Evolutionary conservation across 2,888 invertebrate species (phyloP), one percentile per base, ranked within the genome.

Genomic region (Parnassius glacialis): DNA sequence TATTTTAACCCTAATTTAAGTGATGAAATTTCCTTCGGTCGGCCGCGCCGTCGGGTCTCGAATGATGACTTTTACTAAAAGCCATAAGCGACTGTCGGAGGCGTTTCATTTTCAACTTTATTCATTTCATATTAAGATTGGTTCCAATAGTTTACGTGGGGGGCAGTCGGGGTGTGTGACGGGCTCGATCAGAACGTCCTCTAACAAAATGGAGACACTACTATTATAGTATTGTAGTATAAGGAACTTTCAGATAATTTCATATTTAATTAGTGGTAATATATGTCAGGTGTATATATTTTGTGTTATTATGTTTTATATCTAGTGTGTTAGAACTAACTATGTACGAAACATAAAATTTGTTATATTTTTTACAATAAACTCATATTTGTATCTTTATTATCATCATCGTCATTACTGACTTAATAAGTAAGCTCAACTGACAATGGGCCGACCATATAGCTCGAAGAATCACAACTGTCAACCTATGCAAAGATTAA

Each of bases 161-260:
- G 2, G 16, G 48, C 52, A 57, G 71, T 65, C 69, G 76, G 85
- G 86, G 83, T 83, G 85, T 86, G 87, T 83, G 68, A 83, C 78
- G 85, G 84, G 83, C 84, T 83, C 81, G 85, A 74, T 79, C 79
- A 70, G 71, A 75, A 76, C 84, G 87, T 87, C 85, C 85, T 87
- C 84, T 88, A 83, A 84, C 83, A 87, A 87, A 87, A 85, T 83
- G 83, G 84, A 87, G 88, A 88, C 85, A 84, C 86, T 84, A 84
- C 83, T 84, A 87, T 87, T 84, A 86, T 83, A 81, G 80, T 79
- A 75, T 65, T 69, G 66, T 67, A 86, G 88, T 84, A 83, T 81
- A 66, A 71, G 1, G 3, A 55, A 59, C 58, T 64, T 59, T 67
- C 13, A 79, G 80, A 84, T 69, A 34, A 10, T 67, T 62, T 52